Evolutionary conservation across 2,113 vertebrate species (phyloP), one percentile per base, ranked within the genome.

Genomic region (Podarcis muralis): DNA sequence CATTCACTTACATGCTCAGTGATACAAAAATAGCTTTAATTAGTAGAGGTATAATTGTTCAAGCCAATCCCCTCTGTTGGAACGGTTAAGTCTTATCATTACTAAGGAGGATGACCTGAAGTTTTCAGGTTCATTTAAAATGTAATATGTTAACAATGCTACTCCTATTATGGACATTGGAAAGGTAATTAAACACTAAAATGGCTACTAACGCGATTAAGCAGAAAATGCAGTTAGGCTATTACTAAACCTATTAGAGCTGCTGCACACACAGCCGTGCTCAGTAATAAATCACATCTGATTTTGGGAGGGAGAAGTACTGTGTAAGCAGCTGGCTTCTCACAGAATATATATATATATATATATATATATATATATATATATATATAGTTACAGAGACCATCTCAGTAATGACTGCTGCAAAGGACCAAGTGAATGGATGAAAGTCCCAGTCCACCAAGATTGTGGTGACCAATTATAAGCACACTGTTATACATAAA

Each of bases 151-250:
- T 94, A 96, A 94, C 93, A 96, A 86, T 89, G 95, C 92, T 94
- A 93, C 43, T 93, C 74, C 86, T 93, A 91, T 92, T 94, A 92
- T 94, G 87, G 95, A 90, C 69, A 91, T 93, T 92, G 90, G 83
- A 96, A 96, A 96, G 92, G 85, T 93, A 96, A 96, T 95, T 96
- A 96, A 96, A 96, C 93, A 89, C 90, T 92, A 91, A 94, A 91
- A 95, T 92, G 82, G 89, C 92, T 92, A 87, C 94, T 95, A 94
- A 95, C 69, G 74, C 15, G 81, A 96, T 97, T 96, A 96, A 93
- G 89, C 25, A 94, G 94, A 91, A 92, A 96, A 91, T 48, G 93
- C 3, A 93, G 59, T 59, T 89, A 92, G 90, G 85, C 88, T 95
- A 93, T 94, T 92, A 90, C 85, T 89, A 93, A 95, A 92, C 90